Base-by-base conservation (phyloP, 2,888 invertebrate species). In the Byasa hedistus region DNA sequence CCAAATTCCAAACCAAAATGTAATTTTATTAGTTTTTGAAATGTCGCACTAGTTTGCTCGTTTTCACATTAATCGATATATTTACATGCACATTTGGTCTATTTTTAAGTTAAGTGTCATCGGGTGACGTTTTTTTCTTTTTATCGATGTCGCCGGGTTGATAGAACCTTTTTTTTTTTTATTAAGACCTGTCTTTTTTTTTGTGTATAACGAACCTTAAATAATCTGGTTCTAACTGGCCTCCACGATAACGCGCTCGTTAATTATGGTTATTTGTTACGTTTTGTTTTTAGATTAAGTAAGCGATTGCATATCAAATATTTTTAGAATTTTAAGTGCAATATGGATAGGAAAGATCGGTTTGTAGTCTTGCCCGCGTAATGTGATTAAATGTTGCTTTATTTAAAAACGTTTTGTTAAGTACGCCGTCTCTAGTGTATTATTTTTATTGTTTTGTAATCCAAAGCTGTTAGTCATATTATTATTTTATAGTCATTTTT, bases 271-370 rank as follows among this genome's bases (percentile, higher is more conserved):
- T 68, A 68, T 65, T 66, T 66, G 73, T 62, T 62, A 44, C 32
- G 32, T 32, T 32, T 32, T 5, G 19, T 58, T 27, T 62, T 57
- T 83, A 85, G 82, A 75, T 70, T 85, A 84, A 77, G 78, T 73
- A 74, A 66, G 55, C n/a, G 27, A 75, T 79, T 74, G 85, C 88
- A 87, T 88, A 88, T 88, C 87, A 87, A 81, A 80, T 80, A 76
- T 71, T 73, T 79, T 79, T 78, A 79, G 77, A 75, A 64, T 65
- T 71, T 71, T 76, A 73, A 82, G 89, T 89, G 89, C 89, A 89
- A 89, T 89, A 89, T 85, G 76, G 72, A 76, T 76, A 71, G 71
- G 69, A 70, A 68, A 68, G 72, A 72, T 75, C 71, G 75, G 72
- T 57, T 52, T 69, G 72, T 73, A 69, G 75, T 85, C 86, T 88